Conservation (phyloP, 1,140 invertebrate genomes). For the Phymastichus coffea region DNA sequence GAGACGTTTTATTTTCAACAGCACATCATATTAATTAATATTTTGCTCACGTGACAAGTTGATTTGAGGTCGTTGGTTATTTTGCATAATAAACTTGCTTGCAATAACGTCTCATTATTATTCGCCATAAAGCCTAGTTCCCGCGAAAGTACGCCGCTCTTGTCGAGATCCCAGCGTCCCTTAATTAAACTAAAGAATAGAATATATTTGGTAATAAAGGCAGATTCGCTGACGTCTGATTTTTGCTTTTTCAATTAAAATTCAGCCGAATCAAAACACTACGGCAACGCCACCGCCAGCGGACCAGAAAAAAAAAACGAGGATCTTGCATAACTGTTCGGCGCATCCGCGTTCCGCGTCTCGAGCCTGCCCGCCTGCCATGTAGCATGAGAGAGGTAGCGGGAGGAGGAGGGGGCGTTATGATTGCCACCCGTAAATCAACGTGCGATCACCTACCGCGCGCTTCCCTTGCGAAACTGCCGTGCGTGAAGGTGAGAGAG, state of each 20-base stretch:
- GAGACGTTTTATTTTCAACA: too few species aligned
- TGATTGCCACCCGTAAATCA: constrained; percentile 20
- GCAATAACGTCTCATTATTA: constrained; percentile 13
- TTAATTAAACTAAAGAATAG: too few species aligned
- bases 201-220: too few species aligned
- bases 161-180: not conserved
- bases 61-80: not conserved
- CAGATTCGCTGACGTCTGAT: too few species aligned
- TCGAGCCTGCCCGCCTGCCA: not conserved
- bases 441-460: not conserved
- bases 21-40: not conserved
- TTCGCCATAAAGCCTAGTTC: not conserved
- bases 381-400: not conserved
- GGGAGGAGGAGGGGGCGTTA: constrained; percentile 2
- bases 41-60: not conserved
- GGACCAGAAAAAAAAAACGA: too few species aligned
- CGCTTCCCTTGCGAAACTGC: constrained; percentile 26
- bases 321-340: too few species aligned
- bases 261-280: too few species aligned
- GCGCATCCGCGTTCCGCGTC: constrained; percentile 10
- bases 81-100: not conserved
- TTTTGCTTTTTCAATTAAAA: too few species aligned
- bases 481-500: too few species aligned
- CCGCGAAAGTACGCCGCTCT: constrained; percentile 5
- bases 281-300: too few species aligned